A percentile compares a stretch with the other conserved stretches of the same genome.
These are phyloP conservation scores for Microplitis manilae DNA, from an alignment of 2,888 invertebrate genomes.

Conservation along the genomic window DNA sequence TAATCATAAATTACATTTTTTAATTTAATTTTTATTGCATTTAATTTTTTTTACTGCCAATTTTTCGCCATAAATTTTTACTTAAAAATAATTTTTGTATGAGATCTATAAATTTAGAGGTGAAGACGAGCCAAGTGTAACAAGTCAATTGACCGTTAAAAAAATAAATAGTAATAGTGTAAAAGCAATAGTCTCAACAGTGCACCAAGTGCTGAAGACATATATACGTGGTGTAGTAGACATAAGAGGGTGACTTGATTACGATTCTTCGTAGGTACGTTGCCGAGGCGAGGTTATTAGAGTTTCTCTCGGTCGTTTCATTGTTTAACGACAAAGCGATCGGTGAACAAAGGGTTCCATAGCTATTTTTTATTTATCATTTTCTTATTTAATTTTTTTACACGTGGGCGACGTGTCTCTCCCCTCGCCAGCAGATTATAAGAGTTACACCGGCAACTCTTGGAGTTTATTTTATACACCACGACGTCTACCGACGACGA, in stretches of 20 bases:
- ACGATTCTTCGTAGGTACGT: slow-evolving; percentile 10
- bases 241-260: slow-evolving; percentile 15
- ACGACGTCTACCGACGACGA: not conserved
- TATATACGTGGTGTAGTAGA: not conserved
- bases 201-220: not conserved
- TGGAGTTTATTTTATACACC: not conserved
- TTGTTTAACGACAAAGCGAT: slow-evolving; percentile 51
- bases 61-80: not conserved
- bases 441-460: slow-evolving; percentile 18
- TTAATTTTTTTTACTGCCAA: not conserved
- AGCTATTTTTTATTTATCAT: slow-evolving; percentile 10
- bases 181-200: not conserved
- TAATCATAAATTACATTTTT: not conserved
- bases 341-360: slow-evolving; percentile 35
- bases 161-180: not conserved
- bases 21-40: not conserved
- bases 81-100: not conserved
- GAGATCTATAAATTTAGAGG: not conserved
- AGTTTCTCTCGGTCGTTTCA: slow-evolving; percentile 40
- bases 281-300: slow-evolving; percentile 48
- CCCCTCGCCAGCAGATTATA: slow-evolving; percentile 16
- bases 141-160: not conserved
- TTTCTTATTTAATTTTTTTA: slow-evolving; percentile 13
- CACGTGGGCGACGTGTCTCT: slow-evolving; percentile 35
- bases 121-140: slow-evolving; percentile 1